Evolutionary conservation across 1,140 invertebrate species (phyloP).

Genomic region (Habropoda laboriosa): DNA sequence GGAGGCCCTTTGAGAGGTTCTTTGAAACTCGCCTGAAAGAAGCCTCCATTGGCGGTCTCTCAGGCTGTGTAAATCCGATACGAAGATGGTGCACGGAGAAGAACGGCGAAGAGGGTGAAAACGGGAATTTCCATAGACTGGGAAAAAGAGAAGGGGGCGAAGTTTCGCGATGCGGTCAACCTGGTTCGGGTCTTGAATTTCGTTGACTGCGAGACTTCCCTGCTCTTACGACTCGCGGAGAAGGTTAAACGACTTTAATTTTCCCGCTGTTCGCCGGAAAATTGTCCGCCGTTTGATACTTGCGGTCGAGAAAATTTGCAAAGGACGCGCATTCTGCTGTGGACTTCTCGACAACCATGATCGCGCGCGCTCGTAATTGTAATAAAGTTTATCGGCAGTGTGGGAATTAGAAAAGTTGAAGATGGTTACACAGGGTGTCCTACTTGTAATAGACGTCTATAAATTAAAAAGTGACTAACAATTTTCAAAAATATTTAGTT

Average conservation of each 20-base stretch:
- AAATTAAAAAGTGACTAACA: too few relatives aligned
- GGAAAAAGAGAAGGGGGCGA: conserved; percentile 14
- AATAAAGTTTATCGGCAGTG: too few relatives aligned
- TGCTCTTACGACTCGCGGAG: not conserved
- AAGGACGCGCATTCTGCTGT: too few relatives aligned
- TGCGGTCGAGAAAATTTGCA: too few relatives aligned
- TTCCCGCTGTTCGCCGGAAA: not conserved
- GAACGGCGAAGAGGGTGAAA: not conserved
- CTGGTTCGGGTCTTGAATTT: not conserved
- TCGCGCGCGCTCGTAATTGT: too few relatives aligned
- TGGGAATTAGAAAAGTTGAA: too few relatives aligned
- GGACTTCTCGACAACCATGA: too few relatives aligned
- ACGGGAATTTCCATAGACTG: conserved; percentile 52
- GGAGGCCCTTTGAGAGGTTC: conserved; percentile 71
- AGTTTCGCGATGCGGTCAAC: conserved; percentile 41
- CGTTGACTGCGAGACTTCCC: not conserved
- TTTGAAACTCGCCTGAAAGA: conserved; percentile 65
- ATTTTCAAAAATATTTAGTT: too few relatives aligned
- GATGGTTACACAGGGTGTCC: too few relatives aligned
- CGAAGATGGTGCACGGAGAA: conserved; percentile 4
- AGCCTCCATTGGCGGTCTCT: conserved; percentile 42
- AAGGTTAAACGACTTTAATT: conserved; percentile 17
- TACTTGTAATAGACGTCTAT: too few relatives aligned
- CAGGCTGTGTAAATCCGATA: conserved; percentile 52
- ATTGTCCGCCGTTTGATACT: not conserved